Evolutionary conservation across 2,888 invertebrate genomes (phyloP).

Genomic region (Tipula helvola): DNA sequence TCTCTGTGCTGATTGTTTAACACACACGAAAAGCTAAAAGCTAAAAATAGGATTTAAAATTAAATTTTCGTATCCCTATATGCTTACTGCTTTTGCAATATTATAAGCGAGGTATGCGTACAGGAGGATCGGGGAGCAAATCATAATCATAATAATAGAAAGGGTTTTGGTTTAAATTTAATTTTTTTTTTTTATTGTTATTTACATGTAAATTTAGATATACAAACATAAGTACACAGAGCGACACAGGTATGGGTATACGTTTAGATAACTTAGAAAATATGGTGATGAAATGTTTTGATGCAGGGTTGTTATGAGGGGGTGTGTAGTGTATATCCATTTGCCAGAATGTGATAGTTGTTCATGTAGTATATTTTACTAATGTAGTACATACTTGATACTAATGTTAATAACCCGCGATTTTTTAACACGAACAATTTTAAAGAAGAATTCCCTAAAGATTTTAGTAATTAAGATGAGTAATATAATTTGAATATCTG

Average conservation of each 20-base stretch:
- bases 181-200: not conserved
- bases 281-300: not conserved
- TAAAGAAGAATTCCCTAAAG: too few relatives aligned
- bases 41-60: not conserved
- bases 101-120: not conserved
- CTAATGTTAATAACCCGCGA: too few relatives aligned
- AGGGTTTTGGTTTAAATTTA: not conserved
- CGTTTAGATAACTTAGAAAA: not conserved
- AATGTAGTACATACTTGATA: too few relatives aligned
- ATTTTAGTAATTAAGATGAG: too few relatives aligned
- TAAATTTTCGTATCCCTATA: not conserved
- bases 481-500: too few relatives aligned
- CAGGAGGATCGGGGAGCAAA: not conserved
- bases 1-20: not conserved
- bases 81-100: not conserved
- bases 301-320: not conserved
- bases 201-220: not conserved
- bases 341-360: not conserved
- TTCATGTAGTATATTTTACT: not conserved
- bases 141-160: not conserved
- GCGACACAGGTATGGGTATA: not conserved
- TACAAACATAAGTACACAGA: not conserved
- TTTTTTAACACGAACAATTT: too few relatives aligned
- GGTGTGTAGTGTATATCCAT: not conserved
- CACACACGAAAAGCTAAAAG: not conserved